Conservation (phyloP, 2,888 invertebrate genomes). For the Piscicola geometra region DNA sequence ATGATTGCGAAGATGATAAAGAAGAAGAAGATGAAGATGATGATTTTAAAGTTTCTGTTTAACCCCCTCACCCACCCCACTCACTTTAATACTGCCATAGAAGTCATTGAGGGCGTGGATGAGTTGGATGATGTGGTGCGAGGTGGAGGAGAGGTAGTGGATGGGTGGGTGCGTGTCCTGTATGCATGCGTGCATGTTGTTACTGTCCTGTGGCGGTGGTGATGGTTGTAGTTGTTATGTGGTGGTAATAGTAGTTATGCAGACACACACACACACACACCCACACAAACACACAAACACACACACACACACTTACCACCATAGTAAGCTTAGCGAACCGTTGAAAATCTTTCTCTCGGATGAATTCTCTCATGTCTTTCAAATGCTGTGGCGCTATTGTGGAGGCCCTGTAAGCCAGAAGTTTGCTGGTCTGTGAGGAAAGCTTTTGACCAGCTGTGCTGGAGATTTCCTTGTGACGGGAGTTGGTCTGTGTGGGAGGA, state of each 20-base stretch:
- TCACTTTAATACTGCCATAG: conserved; percentile 63
- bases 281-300: conserved; percentile 65
- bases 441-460: conserved; percentile 85
- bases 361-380: conserved; percentile 63
- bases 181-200: conserved; percentile 90
- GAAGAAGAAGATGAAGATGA: conserved; percentile 4
- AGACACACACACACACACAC: conserved; percentile 43
- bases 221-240: not conserved
- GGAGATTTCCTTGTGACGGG: conserved; percentile 73
- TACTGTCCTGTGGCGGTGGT: conserved; percentile 68
- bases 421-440: conserved; percentile 72
- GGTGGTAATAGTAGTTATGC: not conserved
- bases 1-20: not conserved
- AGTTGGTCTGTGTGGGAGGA: conserved; percentile 61
- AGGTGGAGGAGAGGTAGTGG: conserved; percentile 83
- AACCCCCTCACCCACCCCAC: not conserved
- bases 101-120: conserved; percentile 77
- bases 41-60: not conserved
- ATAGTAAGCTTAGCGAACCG: conserved; percentile 88
- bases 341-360: conserved; percentile 69
- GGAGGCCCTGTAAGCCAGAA: conserved; percentile 71
- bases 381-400: conserved; percentile 68
- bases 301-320: conserved; percentile 60
- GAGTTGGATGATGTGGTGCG: conserved; percentile 72
- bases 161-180: conserved; percentile 90